phyloP scores from a whole-genome alignment of 2,888 invertebrate species.

The Nowickia ferox region DNA sequence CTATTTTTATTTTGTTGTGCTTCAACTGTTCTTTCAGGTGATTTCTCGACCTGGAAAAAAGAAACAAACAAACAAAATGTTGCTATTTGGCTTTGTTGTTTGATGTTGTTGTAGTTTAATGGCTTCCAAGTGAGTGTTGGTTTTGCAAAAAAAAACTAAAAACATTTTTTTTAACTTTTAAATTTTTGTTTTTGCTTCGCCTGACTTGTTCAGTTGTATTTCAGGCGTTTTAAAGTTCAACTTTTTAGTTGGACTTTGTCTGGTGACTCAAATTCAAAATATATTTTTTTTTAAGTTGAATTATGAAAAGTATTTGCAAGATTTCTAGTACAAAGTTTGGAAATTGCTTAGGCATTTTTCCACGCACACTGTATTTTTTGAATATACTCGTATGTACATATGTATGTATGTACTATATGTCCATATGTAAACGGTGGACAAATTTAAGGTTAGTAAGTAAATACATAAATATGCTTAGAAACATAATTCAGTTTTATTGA shows the following conservation, averaged over 20 bases:
- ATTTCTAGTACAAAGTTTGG: constrained; percentile 2
- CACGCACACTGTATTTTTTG: not conserved
- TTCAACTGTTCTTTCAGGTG: constrained; percentile 54
- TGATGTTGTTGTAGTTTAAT: constrained; percentile 68
- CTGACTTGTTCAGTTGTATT: constrained; percentile 53
- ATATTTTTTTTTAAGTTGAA: constrained; percentile 30
- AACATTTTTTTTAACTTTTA: constrained; percentile 40
- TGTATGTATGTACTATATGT: not conserved
- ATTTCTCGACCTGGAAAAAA: constrained; percentile 35
- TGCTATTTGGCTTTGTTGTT: constrained; percentile 39
- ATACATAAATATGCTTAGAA: no score
- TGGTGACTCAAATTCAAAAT: constrained; percentile 58
- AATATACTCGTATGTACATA: no score
- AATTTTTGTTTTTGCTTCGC: constrained; percentile 39
- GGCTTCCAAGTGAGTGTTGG: constrained; percentile 65
- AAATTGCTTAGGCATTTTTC: no score
- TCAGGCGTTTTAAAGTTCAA: constrained; percentile 41
- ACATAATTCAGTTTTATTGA: no score
- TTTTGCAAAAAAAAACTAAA: constrained; percentile 38
- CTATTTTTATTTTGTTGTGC: constrained; percentile 32
- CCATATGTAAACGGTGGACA: no score
- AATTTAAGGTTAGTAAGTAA: no score
- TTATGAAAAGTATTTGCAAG: constrained; percentile 22
- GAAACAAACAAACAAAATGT: constrained; percentile 15
- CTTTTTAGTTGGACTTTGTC: constrained; percentile 53